These are phyloP conservation scores for Drosophila peninsularis DNA, from an alignment of 2,888 invertebrate genomes.

Conservation along the genomic window DNA sequence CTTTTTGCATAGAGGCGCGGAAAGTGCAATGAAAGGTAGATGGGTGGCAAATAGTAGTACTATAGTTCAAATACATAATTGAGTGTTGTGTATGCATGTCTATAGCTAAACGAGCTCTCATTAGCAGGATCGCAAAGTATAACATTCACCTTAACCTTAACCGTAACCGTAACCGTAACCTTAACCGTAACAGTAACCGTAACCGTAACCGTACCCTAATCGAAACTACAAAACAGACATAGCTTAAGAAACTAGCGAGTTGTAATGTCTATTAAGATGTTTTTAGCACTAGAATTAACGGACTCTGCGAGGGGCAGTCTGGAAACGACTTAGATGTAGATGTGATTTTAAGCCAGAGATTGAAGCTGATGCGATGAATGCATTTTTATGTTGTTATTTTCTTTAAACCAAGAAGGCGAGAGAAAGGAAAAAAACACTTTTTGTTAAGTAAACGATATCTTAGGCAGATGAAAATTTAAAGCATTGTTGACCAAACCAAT, in stretches of 20 bases:
- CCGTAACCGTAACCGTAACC: constrained; percentile 13
- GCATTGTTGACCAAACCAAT: constrained; percentile 74
- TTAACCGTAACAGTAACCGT: constrained; percentile 4
- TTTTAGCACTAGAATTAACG: constrained; percentile 72
- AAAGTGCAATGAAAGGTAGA: constrained; percentile 23
- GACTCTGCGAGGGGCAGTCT: constrained; percentile 54
- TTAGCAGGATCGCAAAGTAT: constrained; percentile 33
- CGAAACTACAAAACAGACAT: constrained; percentile 35
- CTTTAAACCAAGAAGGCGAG: constrained; percentile 42
- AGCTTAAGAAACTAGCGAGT: constrained; percentile 61
- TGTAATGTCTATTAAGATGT: constrained; percentile 73
- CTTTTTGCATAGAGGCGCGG: constrained; percentile 5
- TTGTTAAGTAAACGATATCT: constrained; percentile 46
- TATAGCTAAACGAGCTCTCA: constrained; percentile 31
- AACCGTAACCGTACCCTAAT: constrained; percentile 22
- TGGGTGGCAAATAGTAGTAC: constrained; percentile 27
- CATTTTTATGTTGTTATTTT: constrained; percentile 70
- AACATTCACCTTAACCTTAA: constrained; percentile 9
- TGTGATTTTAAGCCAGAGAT: constrained; percentile 70
- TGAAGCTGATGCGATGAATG: constrained; percentile 52
- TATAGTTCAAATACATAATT: constrained; percentile 38
- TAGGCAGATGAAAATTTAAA: constrained; percentile 59
- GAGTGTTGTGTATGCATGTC: constrained; percentile 45
- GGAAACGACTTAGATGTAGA: constrained; percentile 72
- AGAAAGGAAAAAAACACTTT: constrained; percentile 33